These are phyloP conservation scores for Zophobas atratus DNA, from an alignment of 1,140 invertebrate genomes.

Conservation along the genomic window DNA sequence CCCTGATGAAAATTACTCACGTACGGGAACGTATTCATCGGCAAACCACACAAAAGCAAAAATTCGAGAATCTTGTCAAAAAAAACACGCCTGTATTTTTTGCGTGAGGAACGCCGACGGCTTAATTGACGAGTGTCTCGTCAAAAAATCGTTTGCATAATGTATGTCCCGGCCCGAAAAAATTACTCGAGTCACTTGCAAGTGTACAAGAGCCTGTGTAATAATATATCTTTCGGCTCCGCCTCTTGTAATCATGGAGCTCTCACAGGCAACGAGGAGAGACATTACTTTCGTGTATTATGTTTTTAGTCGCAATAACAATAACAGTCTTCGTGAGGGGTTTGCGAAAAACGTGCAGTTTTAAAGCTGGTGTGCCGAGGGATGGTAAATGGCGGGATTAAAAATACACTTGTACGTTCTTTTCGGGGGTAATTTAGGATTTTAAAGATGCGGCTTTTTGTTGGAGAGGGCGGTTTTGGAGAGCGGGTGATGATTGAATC, in stretches of 20 bases:
- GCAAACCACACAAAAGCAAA: neutral
- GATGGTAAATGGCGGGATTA: too few species aligned
- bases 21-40: neutral
- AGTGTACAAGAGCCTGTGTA: neutral
- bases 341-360: neutral
- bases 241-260: conserved; percentile 26
- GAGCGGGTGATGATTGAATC: too few species aligned
- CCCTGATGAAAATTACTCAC: neutral
- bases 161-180: conserved; percentile 1
- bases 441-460: too few species aligned
- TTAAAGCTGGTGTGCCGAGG: too few species aligned
- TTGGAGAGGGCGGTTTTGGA: too few species aligned
- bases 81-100: neutral
- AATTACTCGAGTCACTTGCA: conserved; percentile 12
- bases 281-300: conserved; percentile 27
- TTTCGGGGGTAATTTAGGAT: too few species aligned
- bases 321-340: conserved; percentile 6
- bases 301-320: conserved; percentile 21
- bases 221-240: conserved; percentile 26
- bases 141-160: conserved; percentile 26
- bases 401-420: too few species aligned
- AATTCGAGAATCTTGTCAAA: neutral
- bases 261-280: conserved; percentile 5
- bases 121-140: neutral
- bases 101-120: neutral